These are phyloP conservation scores for Scaptomyza graminum DNA, from an alignment of 1,140 invertebrate species.

Conservation along the genomic window DNA sequence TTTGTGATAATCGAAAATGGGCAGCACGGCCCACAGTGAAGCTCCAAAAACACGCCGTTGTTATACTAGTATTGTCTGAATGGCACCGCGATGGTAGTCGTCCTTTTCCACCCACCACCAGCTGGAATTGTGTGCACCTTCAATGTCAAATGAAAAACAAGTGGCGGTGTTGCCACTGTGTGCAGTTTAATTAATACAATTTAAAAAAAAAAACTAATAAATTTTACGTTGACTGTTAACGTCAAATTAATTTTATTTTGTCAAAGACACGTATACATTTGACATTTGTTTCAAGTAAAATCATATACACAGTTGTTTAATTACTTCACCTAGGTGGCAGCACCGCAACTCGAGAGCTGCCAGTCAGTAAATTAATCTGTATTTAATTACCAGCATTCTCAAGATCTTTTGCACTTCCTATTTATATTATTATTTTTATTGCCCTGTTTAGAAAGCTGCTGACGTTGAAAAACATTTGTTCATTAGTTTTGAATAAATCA, in stretches of 20 bases:
- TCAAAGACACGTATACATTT: not conserved
- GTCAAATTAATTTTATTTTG: not conserved
- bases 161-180: constrained; percentile 55
- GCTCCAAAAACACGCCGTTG: constrained; percentile 44
- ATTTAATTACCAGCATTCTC: not conserved
- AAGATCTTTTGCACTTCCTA: too few relatives aligned
- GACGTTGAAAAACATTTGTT: too few relatives aligned
- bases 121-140: constrained; percentile 59
- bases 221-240: not conserved
- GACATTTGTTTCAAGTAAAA: not conserved
- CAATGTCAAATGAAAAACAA: constrained; percentile 82
- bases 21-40: constrained; percentile 28
- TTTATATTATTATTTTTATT: too few relatives aligned
- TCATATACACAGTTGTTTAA: not conserved
- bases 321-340: constrained; percentile 17
- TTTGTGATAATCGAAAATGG: constrained; percentile 37
- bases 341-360: not conserved
- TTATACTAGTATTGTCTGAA: constrained; percentile 23
- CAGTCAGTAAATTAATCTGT: not conserved
- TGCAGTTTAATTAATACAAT: not conserved
- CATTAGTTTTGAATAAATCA: not conserved
- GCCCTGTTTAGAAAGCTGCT: too few relatives aligned
- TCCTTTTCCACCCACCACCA: constrained; percentile 51
- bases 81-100: constrained; percentile 45
- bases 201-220: not conserved